Percentiles rank a stretch among this genome's conserved stretches.
Conservation (phyloP, 2,888 invertebrate species). For the Scaeva pyrastri region DNA sequence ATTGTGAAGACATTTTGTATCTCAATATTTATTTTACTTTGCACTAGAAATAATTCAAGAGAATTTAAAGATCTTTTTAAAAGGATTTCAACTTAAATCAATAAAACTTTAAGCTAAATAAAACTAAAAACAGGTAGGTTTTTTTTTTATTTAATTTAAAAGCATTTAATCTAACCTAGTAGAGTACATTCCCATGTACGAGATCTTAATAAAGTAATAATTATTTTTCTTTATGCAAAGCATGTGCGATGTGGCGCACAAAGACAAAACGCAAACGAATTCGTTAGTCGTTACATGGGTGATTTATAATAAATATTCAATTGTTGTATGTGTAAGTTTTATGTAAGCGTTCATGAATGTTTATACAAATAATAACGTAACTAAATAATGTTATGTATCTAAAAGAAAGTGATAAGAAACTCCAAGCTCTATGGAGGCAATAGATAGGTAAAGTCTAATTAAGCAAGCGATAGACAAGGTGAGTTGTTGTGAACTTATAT, state of each 20-base stretch:
- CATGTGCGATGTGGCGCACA: conserved; percentile 20
- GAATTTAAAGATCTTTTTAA: not conserved
- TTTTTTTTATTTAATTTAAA: not conserved
- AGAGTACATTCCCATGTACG: not conserved
- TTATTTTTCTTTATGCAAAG: conserved; percentile 16
- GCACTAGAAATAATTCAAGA: not conserved
- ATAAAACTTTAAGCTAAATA: not conserved
- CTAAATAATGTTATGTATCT: not conserved
- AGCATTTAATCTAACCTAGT: not conserved
- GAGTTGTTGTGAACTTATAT: not conserved
- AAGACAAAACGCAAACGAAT: not conserved
- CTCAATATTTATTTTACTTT: not conserved
- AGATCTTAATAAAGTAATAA: conserved; percentile 18
- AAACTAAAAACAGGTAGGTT: not conserved
- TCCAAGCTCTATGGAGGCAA: not conserved
- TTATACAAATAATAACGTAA: not conserved
- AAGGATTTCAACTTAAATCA: not conserved
- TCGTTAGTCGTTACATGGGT: not conserved
- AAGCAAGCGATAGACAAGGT: not conserved
- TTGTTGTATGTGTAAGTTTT: not conserved
- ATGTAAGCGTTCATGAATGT: not conserved
- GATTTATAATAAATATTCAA: not conserved
- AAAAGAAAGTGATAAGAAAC: not conserved
- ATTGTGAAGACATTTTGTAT: not conserved
- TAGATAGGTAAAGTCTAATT: not conserved